Conservation (phyloP, 1,140 invertebrate species). For the Polyergus mexicanus region DNA sequence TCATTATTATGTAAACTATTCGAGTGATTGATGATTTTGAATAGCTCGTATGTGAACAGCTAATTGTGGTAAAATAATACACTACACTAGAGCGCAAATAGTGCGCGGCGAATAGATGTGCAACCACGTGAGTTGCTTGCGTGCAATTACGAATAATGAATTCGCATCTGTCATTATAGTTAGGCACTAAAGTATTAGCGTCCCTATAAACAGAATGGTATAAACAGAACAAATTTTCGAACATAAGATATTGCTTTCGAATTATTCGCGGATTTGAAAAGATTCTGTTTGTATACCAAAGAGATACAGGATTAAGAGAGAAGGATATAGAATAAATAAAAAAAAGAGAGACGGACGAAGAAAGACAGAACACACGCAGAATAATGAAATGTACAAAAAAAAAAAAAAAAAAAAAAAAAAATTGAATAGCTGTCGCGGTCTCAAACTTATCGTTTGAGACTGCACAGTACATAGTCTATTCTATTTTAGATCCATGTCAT, state of each 20-base stretch:
- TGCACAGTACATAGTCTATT: background rate
- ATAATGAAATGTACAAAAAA: background rate
- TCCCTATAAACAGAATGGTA: constrained; percentile 8
- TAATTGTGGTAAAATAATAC: background rate
- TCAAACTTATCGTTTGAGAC: too few species aligned
- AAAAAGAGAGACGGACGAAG: background rate
- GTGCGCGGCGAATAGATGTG: constrained; percentile 17
- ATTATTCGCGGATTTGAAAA: background rate
- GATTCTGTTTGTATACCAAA: background rate
- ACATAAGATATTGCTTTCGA: background rate
- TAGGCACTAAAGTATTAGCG: constrained; percentile 9
- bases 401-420: background rate
- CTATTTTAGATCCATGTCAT: constrained; percentile 58
- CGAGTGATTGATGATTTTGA: constrained; percentile 1
- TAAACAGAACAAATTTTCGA: background rate
- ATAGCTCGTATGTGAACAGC: background rate
- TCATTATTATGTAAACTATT: constrained; percentile 9
- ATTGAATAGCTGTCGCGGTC: constrained; percentile 7
- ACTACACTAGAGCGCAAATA: background rate
- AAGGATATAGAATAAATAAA: background rate
- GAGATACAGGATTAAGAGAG: background rate
- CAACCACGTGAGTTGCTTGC: constrained; percentile 1
- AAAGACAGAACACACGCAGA: background rate
- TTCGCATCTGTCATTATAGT: constrained; percentile 30
- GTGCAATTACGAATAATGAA: constrained; percentile 31